Evolutionary conservation across 2,797 vertebrate genomes (phyloP), one percentile per base, ranked within the genome.

Genomic region (Acanthiza pusilla): DNA sequence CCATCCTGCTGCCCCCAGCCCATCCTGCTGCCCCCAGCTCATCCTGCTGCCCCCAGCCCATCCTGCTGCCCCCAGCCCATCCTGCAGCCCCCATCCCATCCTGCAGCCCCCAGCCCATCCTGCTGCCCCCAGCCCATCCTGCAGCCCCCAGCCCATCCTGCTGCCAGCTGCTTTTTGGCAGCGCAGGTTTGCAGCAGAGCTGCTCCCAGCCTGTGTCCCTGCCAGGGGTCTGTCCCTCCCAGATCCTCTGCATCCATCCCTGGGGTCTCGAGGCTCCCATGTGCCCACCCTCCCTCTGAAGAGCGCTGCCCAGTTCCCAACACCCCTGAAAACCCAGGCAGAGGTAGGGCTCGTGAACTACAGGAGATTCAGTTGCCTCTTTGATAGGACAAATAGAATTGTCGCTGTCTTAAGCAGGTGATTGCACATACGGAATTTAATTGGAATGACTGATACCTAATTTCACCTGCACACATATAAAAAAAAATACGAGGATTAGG

Each of bases 221-320:
- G 57, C 21, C 23, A 20, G 38, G 38, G 20, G 2, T 6, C 38
- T 8, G 9, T 17, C 47, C 34, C 22, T 45, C 14, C 34, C 9
- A 8, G 23, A 45, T 20, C 13, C 47, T 26, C 36, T 22, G 32
- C 32, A 5, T 16, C 1, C 0, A 38, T 38, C 38, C 9, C 38
- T 38, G 38, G 38, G 38, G 38, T 9, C 13, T 42, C 40, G 13
- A 42, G 40, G 40, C 13, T 42, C 53, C 65, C 30, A 8, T 21
- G 51, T 30, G 67, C 65, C 25, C 58, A 0, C n/a, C 13, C 22
- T 58, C 32, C 32, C 51, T 18, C 45, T 54, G 43, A 5, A 16
- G 16, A 21, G 20, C 79, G 3, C 1, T 18, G 30, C 38, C 27
- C 22, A 3, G 6, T 18, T 19, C 29, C 21, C 32, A 80, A 30